Conservation (phyloP, 2,113 vertebrate genomes). For the Eira barbara region DNA sequence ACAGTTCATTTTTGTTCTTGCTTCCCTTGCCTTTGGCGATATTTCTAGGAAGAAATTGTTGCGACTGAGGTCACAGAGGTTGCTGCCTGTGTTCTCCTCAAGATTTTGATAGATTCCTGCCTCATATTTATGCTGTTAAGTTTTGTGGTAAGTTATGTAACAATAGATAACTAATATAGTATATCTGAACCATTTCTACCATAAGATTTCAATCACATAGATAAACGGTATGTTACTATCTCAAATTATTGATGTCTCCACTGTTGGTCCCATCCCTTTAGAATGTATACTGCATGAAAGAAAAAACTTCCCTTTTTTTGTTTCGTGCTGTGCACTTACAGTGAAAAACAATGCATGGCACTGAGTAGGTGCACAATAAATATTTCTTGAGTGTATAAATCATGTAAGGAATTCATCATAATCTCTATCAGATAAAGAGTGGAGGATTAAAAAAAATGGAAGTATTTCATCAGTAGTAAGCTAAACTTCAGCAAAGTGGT, state of each 20-base stretch:
- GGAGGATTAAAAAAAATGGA: not conserved
- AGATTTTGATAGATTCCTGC: too few species aligned
- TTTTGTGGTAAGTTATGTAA: not conserved
- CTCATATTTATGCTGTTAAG: not conserved
- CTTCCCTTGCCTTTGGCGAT: too few species aligned
- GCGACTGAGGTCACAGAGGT: too few species aligned
- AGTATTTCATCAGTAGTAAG: not conserved
- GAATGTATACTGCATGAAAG: not conserved
- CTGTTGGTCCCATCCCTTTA: not conserved
- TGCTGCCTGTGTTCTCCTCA: too few species aligned
- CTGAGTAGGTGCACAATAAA: not conserved
- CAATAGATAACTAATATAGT: not conserved
- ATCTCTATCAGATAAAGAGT: not conserved
- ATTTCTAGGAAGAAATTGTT: too few species aligned
- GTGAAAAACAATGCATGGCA: not conserved
- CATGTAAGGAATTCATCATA: not conserved
- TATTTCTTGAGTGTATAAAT: not conserved
- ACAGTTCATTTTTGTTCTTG: too few species aligned
- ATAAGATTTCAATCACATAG: not conserved
- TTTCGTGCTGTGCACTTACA: not conserved
- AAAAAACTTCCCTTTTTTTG: not conserved
- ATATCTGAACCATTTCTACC: not conserved
- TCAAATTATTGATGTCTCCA: not conserved
- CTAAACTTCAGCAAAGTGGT: not conserved
- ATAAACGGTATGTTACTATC: not conserved